These are phyloP conservation scores for Drosophila busckii DNA, from an alignment of 1,140 invertebrate genomes.

Conservation along the genomic window DNA sequence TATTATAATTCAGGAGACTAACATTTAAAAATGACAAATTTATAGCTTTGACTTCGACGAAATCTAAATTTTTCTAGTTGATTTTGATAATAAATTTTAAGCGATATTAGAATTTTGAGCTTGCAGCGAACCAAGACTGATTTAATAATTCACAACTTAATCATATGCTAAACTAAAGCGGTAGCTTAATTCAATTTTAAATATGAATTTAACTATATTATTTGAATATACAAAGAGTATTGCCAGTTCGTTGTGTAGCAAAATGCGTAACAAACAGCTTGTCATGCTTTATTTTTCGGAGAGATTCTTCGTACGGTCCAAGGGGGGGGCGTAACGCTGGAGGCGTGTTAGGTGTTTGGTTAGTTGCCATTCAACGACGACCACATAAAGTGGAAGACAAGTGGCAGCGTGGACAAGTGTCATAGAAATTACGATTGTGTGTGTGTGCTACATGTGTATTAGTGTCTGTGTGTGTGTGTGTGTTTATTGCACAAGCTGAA, in stretches of 20 bases:
- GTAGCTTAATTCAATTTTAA: too few relatives aligned
- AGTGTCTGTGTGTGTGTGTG: slow-evolving; percentile 26
- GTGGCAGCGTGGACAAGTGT: slow-evolving; percentile 70
- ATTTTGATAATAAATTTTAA: too few relatives aligned
- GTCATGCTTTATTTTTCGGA: slow-evolving; percentile 11
- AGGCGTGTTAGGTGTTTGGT: slow-evolving; percentile 21
- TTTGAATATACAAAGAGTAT: slow-evolving; percentile 5
- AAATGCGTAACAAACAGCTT: slow-evolving; percentile 2
- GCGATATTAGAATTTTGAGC: too few relatives aligned
- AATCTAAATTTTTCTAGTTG: too few relatives aligned
- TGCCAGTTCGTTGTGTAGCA: slow-evolving; percentile 3
- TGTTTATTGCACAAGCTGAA: slow-evolving; percentile 57
- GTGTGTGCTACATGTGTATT: slow-evolving; percentile 1
- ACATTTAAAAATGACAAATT: too few relatives aligned
- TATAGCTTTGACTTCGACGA: too few relatives aligned
- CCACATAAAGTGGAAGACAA: slow-evolving; percentile 73
- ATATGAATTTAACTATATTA: too few relatives aligned
- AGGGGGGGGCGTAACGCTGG: slow-evolving; percentile 1
- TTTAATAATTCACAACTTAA: too few relatives aligned
- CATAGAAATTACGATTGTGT: slow-evolving; percentile 62
- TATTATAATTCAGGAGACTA: too few relatives aligned
- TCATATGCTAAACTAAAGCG: too few relatives aligned
- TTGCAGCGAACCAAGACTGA: too few relatives aligned
- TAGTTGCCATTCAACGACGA: slow-evolving; percentile 20
- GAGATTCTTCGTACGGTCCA: not conserved